Evolutionary conservation across 2,888 invertebrate species (phyloP).

Genomic region (Hedya salicella): DNA sequence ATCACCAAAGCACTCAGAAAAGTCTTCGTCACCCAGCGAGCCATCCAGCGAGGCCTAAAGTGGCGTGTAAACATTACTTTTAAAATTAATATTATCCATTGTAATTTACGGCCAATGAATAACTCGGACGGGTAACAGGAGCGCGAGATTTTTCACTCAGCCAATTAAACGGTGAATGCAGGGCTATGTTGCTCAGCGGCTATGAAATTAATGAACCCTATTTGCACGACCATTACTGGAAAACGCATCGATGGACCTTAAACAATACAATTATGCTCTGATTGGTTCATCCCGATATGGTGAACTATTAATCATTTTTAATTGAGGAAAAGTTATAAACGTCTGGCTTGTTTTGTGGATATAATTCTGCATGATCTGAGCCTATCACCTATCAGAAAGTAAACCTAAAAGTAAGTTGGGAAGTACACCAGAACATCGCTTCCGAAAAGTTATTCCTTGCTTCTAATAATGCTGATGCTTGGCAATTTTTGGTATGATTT

Average conservation of each 20-base stretch:
- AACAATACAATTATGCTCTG: slow-evolving; percentile 15
- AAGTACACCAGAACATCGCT: too few relatives aligned
- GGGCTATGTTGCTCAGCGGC: slow-evolving; percentile 65
- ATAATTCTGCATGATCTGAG: too few relatives aligned
- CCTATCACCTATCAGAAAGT: too few relatives aligned
- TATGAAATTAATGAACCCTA: slow-evolving; percentile 70
- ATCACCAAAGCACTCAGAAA: too few relatives aligned
- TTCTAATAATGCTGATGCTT: too few relatives aligned
- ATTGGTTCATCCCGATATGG: neutral
- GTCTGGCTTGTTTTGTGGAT: too few relatives aligned
- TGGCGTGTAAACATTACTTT: slow-evolving; percentile 9
- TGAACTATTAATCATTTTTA: slow-evolving; percentile 4
- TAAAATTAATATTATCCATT: slow-evolving; percentile 53
- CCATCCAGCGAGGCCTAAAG: neutral
- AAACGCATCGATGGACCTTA: slow-evolving; percentile 25
- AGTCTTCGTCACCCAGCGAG: too few relatives aligned
- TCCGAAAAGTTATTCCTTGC: too few relatives aligned
- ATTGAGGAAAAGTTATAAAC: neutral
- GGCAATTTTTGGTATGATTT: too few relatives aligned
- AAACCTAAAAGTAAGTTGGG: too few relatives aligned
- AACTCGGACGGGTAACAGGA: slow-evolving; percentile 69
- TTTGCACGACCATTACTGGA: slow-evolving; percentile 51
- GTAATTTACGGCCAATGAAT: slow-evolving; percentile 66
- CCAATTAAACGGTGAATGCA: slow-evolving; percentile 70
- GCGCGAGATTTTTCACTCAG: slow-evolving; percentile 76